Evolutionary conservation across 2,888 invertebrate genomes (phyloP), one percentile per base, ranked within the genome.

Genomic region (Pomacea canaliculata): DNA sequence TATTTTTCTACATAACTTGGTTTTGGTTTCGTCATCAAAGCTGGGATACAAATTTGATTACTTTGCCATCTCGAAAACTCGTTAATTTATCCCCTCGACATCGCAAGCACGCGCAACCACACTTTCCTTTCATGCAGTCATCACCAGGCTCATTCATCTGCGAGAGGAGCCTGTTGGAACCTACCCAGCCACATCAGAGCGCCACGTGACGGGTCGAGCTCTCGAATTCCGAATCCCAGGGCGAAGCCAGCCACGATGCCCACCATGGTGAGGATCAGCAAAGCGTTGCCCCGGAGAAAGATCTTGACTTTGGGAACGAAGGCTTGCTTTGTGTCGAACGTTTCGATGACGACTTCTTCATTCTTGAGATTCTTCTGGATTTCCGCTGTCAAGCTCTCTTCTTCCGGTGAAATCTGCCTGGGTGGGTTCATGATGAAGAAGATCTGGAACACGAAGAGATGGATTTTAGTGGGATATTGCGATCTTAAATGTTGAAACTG

Each of bases 131-230:
- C 37, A 37, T 37, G 37, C 37, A 0, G 1, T 37, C 37, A 0
- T 37, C 37, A 5, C 37, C 37, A 37, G 37, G 4, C 37, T 37
- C 37, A 37, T 37, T 37, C 37, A 37, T 37, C 37, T 37, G 5
- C 37, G 37, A 37, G 37, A 37, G 4, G 37, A 37, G 37, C 37
- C 37, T 37, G 37, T 37, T 5, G 16, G 51, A 23, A 73, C 83
- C 72, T 76, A 85, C 85, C 85, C 13, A 85, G 73, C 85, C 85
- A 85, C 72, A 81, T 79, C 13, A 85, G 70, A 0, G 79, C 73
- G 66, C 82, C 83, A 12, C 77, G 62, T 7, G 84, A 79, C 5
- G 84, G 83, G 7, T 81, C 23, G 7, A 74, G 75, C 59, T 71
- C 76, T 48, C 83, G 73, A 51, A 83, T 76, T 12, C 72, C 78